Base-by-base conservation (phyloP, 64 coral and sea anemone genomes). In the Exaiptasia diaphana region DNA sequence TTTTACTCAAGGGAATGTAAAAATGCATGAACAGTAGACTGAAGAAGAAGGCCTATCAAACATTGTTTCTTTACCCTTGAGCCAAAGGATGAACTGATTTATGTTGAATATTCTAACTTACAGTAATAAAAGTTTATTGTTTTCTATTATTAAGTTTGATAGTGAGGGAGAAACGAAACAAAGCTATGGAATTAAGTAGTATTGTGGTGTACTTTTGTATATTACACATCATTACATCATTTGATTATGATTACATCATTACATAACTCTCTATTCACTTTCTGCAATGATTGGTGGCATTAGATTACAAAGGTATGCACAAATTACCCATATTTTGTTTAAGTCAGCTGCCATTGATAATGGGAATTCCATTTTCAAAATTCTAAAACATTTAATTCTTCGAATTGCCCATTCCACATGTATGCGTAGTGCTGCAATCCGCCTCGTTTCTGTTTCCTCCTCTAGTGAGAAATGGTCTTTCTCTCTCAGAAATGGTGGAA, bases 381-480 rank as follows among this genome's bases (percentile, higher is more conserved):
- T 88, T 41, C 64, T 53, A 88, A 88, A 88, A 17, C 36, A 77
- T 27, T 88, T 88, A 7, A 90, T 75, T 90, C 86, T 73, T 41
- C 68, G 46, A 46, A 46, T 46, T 6, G 43, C 43, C 43, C 43
- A 15, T 53, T 81, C 76, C 18, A 89, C 64, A 81, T 81, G 76
- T 6, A 89, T 80, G 5, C 37, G 27, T 29, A 81, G 76, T 14
- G 67, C 80, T 17, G 86, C 86, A 27, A 89, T 79, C 30, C 43
- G 2, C 49, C 64, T 83, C 54, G 64, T 83, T 40, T 83, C 80
- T 29, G 63, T 83, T 67, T 83, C 80, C 65, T 83, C 62, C 32
- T 70, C 43, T 70, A 83, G 30, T 64, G 59, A 64, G 11, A 64
- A 64, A 64, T 64, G 59, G 59, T 64, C 59, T 21, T 64, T 64